Base-by-base conservation (phyloP, 1,140 invertebrate genomes). In the Heliconius nattereri region DNA sequence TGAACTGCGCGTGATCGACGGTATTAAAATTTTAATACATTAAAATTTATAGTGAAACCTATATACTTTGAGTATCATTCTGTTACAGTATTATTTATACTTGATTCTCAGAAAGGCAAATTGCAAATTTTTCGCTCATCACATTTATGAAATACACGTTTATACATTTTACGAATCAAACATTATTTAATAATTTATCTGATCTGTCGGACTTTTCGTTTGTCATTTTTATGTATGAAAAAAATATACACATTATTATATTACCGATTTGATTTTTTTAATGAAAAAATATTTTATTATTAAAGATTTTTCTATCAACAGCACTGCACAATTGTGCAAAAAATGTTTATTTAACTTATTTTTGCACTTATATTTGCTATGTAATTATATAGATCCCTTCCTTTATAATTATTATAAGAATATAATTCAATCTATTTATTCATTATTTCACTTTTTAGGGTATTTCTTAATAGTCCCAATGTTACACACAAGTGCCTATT, bases 401-500 rank as follows among this genome's bases (percentile, higher is more conserved):
- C 16, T 66, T 29, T 26, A 23, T 13, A 23, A 66, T 66, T 13
- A 66, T 29, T 23, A 26, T 66, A 29, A 66, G 23, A 16, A n/a
- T 26, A 66, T 29, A 13, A 26, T 29, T 66, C 26, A 29, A 29
- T 66, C 8, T 66, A n/a, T 23, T 57, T 57, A 11, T 29, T 66
- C 11, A 13, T 66, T 66, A 66, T 13, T 66, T 66, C 60, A 66
- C 8, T 23, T 60, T 66, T 66, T 66, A 66, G 29, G 20, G 6
- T 23, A 73, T 23, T 49, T 45, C 11, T 23, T 49, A 49, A 73
- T 26, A 26, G n/a, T n/a, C 32, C 26, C 23, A n/a, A 45, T 49
- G 23, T 57, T 73, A 78, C 71, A 78, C 49, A 73, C 26, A 73
- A 75, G 29, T 75, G 52, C 45, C 20, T 75, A 49, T 35, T 70